These are phyloP conservation scores for rabbit (Oryctolagus cuniculus) DNA, from an alignment of 2,113 vertebrate genomes.

Conservation along the genomic window mOryCun1.1 NC_091436.1:164616501-164617000, in stretches of 20 bases:
- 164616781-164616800: rapidly evolving
- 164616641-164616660: neutral
- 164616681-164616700: neutral
- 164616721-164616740: rapidly evolving
- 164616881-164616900: neutral
- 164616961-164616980: neutral
- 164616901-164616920: neutral
- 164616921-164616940: neutral
- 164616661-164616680: neutral
- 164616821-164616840: neutral
- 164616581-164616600: neutral
- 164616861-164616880: neutral
- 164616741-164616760: rapidly evolving
- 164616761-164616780: too few relatives aligned
- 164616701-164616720: too few relatives aligned
- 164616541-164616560: rapidly evolving
- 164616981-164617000: neutral
- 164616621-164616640: rapidly evolving
- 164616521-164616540: neutral
- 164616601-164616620: too few relatives aligned
- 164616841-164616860: neutral
- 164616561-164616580: neutral
- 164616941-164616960: too few relatives aligned
- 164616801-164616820: too few relatives aligned
- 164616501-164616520: neutral